Percentiles rank a stretch among this genome's conserved stretches.
These are phyloP conservation scores for Hesperia comma DNA, from an alignment of 2,888 invertebrate genomes.

Conservation along the genomic window DNA sequence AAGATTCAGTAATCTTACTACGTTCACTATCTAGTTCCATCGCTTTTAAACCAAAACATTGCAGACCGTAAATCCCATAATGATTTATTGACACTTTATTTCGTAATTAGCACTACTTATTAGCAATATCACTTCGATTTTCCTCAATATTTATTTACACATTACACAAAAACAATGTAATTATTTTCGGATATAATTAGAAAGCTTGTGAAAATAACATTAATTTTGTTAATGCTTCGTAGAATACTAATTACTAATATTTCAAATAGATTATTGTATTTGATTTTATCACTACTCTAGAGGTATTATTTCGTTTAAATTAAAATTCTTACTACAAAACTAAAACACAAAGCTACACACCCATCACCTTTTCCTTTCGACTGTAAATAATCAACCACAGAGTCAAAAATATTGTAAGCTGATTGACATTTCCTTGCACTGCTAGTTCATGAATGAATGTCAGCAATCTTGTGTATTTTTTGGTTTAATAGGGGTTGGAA, in stretches of 20 bases:
- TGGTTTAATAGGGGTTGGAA: too few species aligned
- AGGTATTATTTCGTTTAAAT: conserved; percentile 46
- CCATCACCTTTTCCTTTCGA: conserved; percentile 73
- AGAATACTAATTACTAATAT: conserved; percentile 40
- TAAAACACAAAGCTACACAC: conserved; percentile 75
- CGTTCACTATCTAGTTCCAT: conserved; percentile 61
- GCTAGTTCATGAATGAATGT: conserved; percentile 13
- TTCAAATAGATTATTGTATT: conserved; percentile 38
- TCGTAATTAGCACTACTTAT: conserved; percentile 35
- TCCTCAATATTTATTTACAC: conserved; percentile 38
- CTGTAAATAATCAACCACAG: conserved; percentile 55
- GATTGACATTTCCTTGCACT: conserved; percentile 40
- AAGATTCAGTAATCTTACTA: conserved; percentile 51
- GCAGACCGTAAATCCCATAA: conserved; percentile 55
- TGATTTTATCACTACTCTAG: conserved; percentile 34
- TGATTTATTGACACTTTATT: conserved; percentile 33
- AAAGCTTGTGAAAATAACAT: conserved; percentile 37
- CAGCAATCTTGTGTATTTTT: too few species aligned
- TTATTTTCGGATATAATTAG: conserved; percentile 35
- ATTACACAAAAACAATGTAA: conserved; percentile 34
- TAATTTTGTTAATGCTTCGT: conserved; percentile 33
- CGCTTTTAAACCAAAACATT: conserved; percentile 47
- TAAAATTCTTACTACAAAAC: conserved; percentile 52
- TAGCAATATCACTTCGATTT: conserved; percentile 30
- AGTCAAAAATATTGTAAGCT: conserved; percentile 44